Conservation (phyloP, 2,113 vertebrate genomes). For the Ifrita kowaldi region DNA sequence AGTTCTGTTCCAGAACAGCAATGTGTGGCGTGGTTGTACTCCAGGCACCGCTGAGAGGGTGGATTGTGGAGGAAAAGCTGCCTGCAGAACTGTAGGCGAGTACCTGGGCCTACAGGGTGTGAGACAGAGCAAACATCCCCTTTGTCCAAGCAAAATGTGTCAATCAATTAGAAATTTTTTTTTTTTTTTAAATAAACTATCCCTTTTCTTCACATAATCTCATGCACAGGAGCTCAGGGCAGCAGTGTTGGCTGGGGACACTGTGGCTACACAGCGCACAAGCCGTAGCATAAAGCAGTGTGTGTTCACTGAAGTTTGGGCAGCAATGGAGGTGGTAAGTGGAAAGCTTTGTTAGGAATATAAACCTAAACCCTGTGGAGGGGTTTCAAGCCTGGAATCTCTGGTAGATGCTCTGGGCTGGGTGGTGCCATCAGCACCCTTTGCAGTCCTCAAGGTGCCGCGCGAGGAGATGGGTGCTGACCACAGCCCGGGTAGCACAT, state of each 20-base stretch:
- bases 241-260: not conserved
- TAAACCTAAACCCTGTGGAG: not conserved
- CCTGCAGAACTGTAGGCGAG: not conserved
- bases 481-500: not conserved
- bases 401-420: not conserved
- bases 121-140: not conserved
- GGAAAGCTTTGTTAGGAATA: not conserved
- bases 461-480: not conserved
- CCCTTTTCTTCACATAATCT: not conserved
- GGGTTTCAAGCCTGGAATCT: not conserved
- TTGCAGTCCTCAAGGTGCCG: not conserved
- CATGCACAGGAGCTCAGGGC: not conserved
- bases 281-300: not conserved
- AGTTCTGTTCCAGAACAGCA: not conserved
- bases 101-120: not conserved
- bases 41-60: not conserved
- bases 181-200: not conserved
- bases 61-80: not conserved
- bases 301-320: accelerated
- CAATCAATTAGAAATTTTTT: not conserved
- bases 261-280: accelerated
- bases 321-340: not conserved
- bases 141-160: not conserved
- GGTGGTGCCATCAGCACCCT: not conserved
- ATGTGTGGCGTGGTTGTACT: not conserved